Conservation (phyloP, 2,888 invertebrate genomes). For the Diogma glabrata region DNA sequence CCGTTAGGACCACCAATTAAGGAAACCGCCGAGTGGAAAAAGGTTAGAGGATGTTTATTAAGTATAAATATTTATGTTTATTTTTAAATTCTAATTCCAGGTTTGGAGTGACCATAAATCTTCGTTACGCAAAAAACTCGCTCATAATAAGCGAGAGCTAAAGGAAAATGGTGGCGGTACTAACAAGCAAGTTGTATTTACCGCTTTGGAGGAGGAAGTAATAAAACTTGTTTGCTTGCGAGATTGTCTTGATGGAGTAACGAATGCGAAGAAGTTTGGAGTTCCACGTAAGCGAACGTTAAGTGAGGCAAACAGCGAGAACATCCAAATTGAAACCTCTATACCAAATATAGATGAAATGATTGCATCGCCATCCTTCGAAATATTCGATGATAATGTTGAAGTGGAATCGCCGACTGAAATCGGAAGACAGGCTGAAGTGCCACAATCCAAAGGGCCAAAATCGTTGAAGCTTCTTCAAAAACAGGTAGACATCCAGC, state of each 20-base stretch:
- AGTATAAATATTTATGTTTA: neutral
- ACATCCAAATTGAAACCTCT: neutral
- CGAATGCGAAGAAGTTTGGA: neutral
- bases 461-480: conserved; percentile 3
- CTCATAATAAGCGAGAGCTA: conserved; percentile 4
- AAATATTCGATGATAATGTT: neutral
- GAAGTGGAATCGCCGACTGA: neutral
- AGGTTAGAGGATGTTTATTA: neutral
- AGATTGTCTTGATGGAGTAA: neutral
- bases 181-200: neutral
- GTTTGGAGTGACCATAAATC: conserved; percentile 1
- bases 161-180: neutral
- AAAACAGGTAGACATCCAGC: neutral
- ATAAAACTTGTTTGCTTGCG: neutral
- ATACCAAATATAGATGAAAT: neutral
- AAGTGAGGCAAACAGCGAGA: neutral
- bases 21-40: neutral
- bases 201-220: neutral
- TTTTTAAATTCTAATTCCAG: neutral
- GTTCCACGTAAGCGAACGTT: neutral
- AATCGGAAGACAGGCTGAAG: neutral
- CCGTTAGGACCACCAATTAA: neutral
- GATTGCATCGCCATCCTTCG: neutral
- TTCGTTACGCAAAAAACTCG: neutral
- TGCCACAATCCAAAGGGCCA: neutral